Evolutionary conservation across 2,113 vertebrate genomes (phyloP).

Genomic region (Propithecus coquereli): DNA sequence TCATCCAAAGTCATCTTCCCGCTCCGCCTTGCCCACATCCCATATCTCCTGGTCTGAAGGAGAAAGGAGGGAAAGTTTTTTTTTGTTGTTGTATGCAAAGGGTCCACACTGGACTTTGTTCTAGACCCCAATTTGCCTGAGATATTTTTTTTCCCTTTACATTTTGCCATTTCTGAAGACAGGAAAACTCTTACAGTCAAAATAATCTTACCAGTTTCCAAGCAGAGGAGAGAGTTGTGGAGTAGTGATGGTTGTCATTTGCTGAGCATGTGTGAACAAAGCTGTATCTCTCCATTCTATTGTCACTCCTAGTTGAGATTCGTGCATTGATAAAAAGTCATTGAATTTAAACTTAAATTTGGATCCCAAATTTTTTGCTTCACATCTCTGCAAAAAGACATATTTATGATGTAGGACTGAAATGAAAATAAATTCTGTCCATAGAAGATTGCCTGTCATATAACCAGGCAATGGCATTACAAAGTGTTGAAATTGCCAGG

Average conservation of each 20-base stretch:
- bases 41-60: not conserved
- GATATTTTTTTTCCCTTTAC: not conserved
- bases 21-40: not conserved
- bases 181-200: not conserved
- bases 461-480: not conserved
- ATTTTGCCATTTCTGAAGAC: not conserved
- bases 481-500: not conserved
- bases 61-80: not conserved
- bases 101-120: not conserved
- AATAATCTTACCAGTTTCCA: not conserved
- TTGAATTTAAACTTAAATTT: not conserved
- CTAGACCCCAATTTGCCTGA: not conserved
- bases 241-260: not conserved
- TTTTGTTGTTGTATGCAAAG: not conserved
- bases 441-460: not conserved
- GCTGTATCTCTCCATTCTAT: not conserved
- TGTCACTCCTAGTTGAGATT: not conserved
- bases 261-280: not conserved
- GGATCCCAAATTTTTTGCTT: not conserved
- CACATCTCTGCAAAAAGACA: conserved; percentile 5
- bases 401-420: conserved; percentile 3
- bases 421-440: conserved; percentile 46
- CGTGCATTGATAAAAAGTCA: not conserved
- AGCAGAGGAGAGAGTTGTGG: not conserved
- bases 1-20: not conserved